Evolutionary conservation across 2,113 vertebrate genomes (phyloP), one percentile per base, ranked within the genome.

Genomic region (Bungarus multicinctus): DNA sequence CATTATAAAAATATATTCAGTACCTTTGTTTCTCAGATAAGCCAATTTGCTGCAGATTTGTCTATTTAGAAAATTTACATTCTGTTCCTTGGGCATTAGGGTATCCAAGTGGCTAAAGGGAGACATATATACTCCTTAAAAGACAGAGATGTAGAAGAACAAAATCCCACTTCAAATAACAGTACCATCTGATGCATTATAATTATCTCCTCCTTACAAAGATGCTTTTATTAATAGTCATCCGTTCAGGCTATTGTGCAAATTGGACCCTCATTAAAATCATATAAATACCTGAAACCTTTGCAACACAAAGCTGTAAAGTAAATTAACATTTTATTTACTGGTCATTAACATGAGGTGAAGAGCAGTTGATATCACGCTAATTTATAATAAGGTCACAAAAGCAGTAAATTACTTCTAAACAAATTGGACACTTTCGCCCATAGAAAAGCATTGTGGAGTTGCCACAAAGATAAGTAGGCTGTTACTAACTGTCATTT

Each of bases 271-370:
- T 96, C 97, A 97, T 96, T 97, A 96, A 85, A 96, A 90, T 64
- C 87, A 95, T 92, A 45, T 90, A 4, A 96, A 94, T 92, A 97
- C 90, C 88, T 95, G 96, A 96, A 43, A 95, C 89, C 96, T 97
- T 95, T 81, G 2, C 89, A 95, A 94, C 50, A 96, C 91, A 96
- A 95, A 97, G 90, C 58, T 95, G 54, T 94, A 95, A 96, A 95
- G 92, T 0, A 95, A 93, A 97, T 96, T 94, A 97, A 87, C 58
- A 95, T 95, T 97, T 96, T 96, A 95, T 97, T 97, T 96, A 97
- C 93, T 47, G 34, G 60, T 94, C 93, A 97, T 96, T 96, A 97
- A 89, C 93, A 95, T 93, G 94, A 96, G 93, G 94, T 95, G 96
- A 96, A 94, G 30, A 94, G 91, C 92, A 97, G 95, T 88, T 96